These are phyloP conservation scores for Ecliptopera silaceata DNA, from an alignment of 2,888 invertebrate species.

Conservation along the genomic window DNA sequence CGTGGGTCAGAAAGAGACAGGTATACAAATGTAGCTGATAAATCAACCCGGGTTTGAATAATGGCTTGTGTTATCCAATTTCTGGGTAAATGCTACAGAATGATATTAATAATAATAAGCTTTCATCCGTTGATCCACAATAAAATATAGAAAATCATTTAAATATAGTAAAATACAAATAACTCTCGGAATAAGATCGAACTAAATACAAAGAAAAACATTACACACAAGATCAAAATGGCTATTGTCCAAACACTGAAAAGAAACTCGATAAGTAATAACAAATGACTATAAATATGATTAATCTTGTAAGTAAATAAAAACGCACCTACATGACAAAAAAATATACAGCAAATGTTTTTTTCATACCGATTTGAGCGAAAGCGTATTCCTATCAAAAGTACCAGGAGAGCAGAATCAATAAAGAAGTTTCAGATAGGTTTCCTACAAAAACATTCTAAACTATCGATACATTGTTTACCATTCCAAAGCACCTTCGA, in stretches of 20 bases:
- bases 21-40: slow-evolving; percentile 9
- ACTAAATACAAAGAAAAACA: no score
- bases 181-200: no score
- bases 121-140: not conserved
- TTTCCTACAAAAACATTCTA: not conserved
- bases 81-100: slow-evolving; percentile 7
- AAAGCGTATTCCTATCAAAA: not conserved
- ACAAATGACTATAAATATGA: no score
- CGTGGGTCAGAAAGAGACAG: not conserved
- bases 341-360: no score
- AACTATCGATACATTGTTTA: not conserved
- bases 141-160: no score
- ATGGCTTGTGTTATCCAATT: slow-evolving; percentile 30
- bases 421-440: not conserved
- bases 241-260: no score
- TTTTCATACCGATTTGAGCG: no score
- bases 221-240: no score
- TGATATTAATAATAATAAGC: not conserved
- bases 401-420: not conserved
- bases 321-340: no score
- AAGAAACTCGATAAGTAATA: no score
- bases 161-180: no score
- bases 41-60: slow-evolving; percentile 25
- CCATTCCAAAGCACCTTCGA: not conserved
- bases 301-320: no score